Evolutionary conservation across 2,888 invertebrate genomes (phyloP), one percentile per base, ranked within the genome.

Genomic region (Cartodere bifasciata): DNA sequence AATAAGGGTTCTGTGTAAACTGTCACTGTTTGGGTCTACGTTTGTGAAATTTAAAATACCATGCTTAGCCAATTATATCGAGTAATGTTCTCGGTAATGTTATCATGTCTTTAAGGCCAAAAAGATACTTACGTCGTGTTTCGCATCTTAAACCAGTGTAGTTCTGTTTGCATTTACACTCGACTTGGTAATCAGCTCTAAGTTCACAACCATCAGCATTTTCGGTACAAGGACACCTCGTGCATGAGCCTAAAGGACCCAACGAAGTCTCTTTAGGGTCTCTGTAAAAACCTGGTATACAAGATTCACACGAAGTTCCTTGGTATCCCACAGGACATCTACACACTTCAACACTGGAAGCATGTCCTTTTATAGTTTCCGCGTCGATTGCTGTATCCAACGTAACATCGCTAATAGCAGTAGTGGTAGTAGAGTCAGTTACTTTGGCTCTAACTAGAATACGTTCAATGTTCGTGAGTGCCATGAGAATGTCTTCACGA

Each of bases 301-400:
- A 88, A 45, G 67, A 67, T 57, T 91, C 88, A 50, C 91, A 91
- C 29, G 87, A 88, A 1, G 76, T 74, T 31, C 91, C 91, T 6
- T 63, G 62, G 49, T 87, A 88, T 2, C 86, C 58, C 43, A 46
- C 37, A n/a, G 53, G 53, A 33, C 53, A 53, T 33, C 49, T 46
- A 34, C 53, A 97, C 24, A 70, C 72, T 66, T 97, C 95, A 28
- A 97, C 79, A 33, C 75, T 77, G 3, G 65, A 68, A 1, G 90
- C 88, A 23, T 65, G 63, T 5, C 66, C 67, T 44, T 64, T 70
- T 2, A 66, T 67, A 16, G 75, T 70, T 25, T 68, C 64, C 3
- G 50, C 52, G 27, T 71, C 70, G 1, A 77, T 74, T 1, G 90
- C 86, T 2, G 84, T 81, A 44, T 94, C 92, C 57, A 95, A 68